Base-by-base conservation (phyloP, 2,797 vertebrate genomes). In the Girardinus metallicus region DNA sequence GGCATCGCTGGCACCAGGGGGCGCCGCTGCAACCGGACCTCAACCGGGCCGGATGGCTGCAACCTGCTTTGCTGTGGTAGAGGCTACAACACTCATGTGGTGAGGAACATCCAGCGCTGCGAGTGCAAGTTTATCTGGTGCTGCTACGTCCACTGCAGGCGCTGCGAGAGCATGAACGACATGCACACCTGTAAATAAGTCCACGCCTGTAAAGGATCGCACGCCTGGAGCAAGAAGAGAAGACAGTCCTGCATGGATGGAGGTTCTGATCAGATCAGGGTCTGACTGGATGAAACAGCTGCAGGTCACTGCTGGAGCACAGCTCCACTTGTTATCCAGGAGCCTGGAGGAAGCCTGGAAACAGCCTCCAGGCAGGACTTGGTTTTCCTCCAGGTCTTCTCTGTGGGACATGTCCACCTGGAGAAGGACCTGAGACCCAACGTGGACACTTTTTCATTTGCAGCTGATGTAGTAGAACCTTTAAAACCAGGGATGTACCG, bases 71-170 rank as follows among this genome's bases (percentile, higher is more conserved):
- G 99, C 95, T 99, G 99, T 0, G 99, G 99, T 6, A 93, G 98
- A 0, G 99, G 99, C 1, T 99, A 99, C 95, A 99, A 99, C 93
- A 99, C 99, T 0, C 98, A 97, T 0, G 96, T 99, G 2, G 98
- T 98, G 77, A 91, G 98, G 47, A 96, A 97, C 0, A 97, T 98
- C 77, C 96, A 97, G 3, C 96, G 98, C 76, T 99, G 99, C 0
- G 97, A 98, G 64, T 99, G 99, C 92, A 98, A 98, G 93, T 99
- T 99, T 0, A 93, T 99, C 74, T 99, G 99, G 99, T 99, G 99
- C 95, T 99, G 99, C 93, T 98, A 98, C 0, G 99, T 99, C 43
- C 97, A 95, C 84, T 99, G 99, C 93, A 86, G 96, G 21, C 95
- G 97, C 73, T 99, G 99, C 2, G 99, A 99, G 92, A 99, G 96